Evolutionary conservation across 2,797 vertebrate species (phyloP), one percentile per base, ranked within the genome.

Genomic region (Myotis findleyi): DNA sequence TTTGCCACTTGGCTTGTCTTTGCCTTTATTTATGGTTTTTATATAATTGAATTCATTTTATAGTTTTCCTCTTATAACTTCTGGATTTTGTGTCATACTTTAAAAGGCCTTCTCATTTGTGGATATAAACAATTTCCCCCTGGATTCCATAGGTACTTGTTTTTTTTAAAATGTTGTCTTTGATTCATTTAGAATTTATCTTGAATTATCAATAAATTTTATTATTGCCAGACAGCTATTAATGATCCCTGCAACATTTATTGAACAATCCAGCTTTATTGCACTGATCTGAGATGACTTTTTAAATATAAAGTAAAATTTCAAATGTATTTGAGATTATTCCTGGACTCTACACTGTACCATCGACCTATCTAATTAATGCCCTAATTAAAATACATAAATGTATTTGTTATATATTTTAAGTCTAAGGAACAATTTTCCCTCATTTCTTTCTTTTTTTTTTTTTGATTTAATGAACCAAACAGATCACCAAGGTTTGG

Each of bases 401-500:
- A 47, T 55, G 75, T 84, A 79, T 51, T 88, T 87, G 25, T 25
- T 93, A 89, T 79, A 80, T 62, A 87, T 89, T 87, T 93, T 85
- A 68, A 49, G 75, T 71, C 85, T 82, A 86, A 82, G 77, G 23
- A 69, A 36, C 8, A 80, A 81, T 68, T 73, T 62, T 73, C 55
- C 81, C 25, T 81, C 11, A 71, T 30, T 82, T 7, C 27, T 47
- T 47, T 87, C 89, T 30, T 82, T 7, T 21, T 47, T 47, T 87
- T 91, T 41, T 11, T 59, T 87, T 62, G 21, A 7, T 85, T 44
- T 44, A 44, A 44, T 44, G 9, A 44, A 44, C 41, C 41, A 44
- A 44, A 44, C 41, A 44, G 41, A 44, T 44, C 8, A 44, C 41
- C 41, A 44, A 44, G 41, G 2, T 44, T 44, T 44, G 41, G 41